A percentile compares a stretch with the other conserved stretches of the same genome.
Conservation (phyloP, 1,140 invertebrate species). For the Drosophila lacteicornis region DNA sequence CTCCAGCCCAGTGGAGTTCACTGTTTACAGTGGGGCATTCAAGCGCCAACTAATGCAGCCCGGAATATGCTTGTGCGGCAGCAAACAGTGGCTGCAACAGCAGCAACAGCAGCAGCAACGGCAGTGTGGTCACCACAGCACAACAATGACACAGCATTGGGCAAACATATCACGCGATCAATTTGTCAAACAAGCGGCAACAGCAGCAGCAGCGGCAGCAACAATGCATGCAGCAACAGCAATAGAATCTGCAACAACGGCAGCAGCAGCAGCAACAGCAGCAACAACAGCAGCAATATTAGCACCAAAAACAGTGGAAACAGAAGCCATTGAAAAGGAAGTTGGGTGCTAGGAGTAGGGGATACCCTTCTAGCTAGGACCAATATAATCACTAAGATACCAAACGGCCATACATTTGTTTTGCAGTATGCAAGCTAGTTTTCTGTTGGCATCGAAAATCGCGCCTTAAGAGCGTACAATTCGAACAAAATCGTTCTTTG, state of each 20-base stretch:
- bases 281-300: not conserved
- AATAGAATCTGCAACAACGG: slow-evolving; percentile 24
- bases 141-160: slow-evolving; percentile 61
- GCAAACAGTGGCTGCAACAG: slow-evolving; percentile 29
- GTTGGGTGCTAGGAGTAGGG: too few relatives aligned
- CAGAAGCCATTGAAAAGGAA: not conserved
- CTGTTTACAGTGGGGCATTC: slow-evolving; percentile 6
- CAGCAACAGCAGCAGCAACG: slow-evolving; percentile 9
- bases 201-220: slow-evolving; percentile 25
- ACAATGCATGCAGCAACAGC: slow-evolving; percentile 26
- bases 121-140: slow-evolving; percentile 31
- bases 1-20: slow-evolving; percentile 1
- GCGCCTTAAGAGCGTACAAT: too few relatives aligned
- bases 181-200: slow-evolving; percentile 71
- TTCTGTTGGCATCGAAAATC: too few relatives aligned
- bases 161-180: slow-evolving; percentile 77
- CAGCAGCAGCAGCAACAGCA: slow-evolving; percentile 1
- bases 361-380: not conserved
- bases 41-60: slow-evolving; percentile 23
- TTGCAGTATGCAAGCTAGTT: too few relatives aligned
- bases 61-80: slow-evolving; percentile 17
- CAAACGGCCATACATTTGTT: too few relatives aligned
- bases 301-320: slow-evolving; percentile 3
- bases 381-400: too few relatives aligned
- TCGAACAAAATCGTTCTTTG: too few relatives aligned